phyloP scores from a whole-genome alignment of 2,797 vertebrate species.

The Brachymystax lenok region DNA sequence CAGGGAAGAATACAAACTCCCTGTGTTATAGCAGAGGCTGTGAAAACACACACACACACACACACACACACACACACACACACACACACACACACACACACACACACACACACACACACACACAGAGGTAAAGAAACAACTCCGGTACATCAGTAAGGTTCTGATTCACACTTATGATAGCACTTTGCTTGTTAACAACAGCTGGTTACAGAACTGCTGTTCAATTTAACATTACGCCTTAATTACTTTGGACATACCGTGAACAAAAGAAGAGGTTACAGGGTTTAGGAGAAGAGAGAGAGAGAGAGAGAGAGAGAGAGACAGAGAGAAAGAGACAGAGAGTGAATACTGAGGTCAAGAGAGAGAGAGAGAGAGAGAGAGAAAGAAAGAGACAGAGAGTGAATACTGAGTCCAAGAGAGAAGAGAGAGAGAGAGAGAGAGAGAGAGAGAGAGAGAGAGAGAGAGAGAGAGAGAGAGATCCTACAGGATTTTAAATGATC shows the following conservation, averaged over 20 bases:
- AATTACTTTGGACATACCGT: conserved; percentile 64
- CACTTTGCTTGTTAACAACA: conserved; percentile 56
- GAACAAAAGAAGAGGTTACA: conserved; percentile 46
- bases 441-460: background rate
- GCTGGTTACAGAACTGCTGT: conserved; percentile 35
- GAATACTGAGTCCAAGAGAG: too few species aligned
- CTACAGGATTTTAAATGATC: conserved; percentile 70
- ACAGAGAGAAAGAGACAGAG: too few species aligned
- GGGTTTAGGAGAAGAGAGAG: conserved; percentile 36
- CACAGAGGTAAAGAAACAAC: conserved; percentile 11
- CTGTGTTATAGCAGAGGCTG: background rate
- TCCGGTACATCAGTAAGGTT: conserved; percentile 27
- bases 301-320: too few species aligned
- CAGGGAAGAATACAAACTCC: background rate
- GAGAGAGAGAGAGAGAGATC: background rate
- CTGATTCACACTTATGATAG: conserved; percentile 11
- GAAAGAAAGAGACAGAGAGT: too few species aligned
- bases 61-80: background rate
- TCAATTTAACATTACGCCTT: conserved; percentile 69
- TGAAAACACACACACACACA: conserved; percentile 12
- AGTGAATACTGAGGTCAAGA: too few species aligned
- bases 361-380: too few species aligned
- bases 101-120: background rate
- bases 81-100: background rate
- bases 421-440: background rate